Evolutionary conservation across 2,797 vertebrate species (phyloP), one percentile per base, ranked within the genome.

Genomic region (Helicolenus hilgendorfi): DNA sequence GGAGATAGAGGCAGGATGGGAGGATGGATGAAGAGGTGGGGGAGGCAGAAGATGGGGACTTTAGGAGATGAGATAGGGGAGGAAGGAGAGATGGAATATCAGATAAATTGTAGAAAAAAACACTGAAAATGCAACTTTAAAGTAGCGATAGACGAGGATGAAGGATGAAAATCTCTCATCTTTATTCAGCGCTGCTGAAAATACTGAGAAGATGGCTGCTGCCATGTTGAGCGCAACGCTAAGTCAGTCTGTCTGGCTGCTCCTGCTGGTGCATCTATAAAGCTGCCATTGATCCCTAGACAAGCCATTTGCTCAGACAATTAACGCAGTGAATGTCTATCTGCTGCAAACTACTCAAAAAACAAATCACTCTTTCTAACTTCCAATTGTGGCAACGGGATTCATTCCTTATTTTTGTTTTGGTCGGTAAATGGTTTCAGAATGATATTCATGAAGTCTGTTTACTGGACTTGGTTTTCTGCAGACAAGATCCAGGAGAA

Each of bases 141-240:
- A 80, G 27, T 26, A 26, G 59, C 0, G 5, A 35, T 7, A 62
- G 70, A 73, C 4, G 2, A 79, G 41, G 60, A 82, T 58, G 69
- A 72, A 72, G 49, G 55, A 71, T 53, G 62, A 77, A 83, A 72
- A 82, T 76, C 73, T 72, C 36, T 35, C 72, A 59, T 70, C 58
- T 77, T 88, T 62, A 91, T 85, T 88, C 77, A 67, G 63, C 75
- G 10, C 72, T 79, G 36, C 79, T 68, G 88, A 89, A 93, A 93
- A 88, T 56, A 82, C 88, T 79, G 86, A 87, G 83, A 91, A 91
- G 89, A 92, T 93, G 94, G 90, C 89, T 89, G 85, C 92, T 87
- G 79, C 86, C 81, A 78, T 33, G 88, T 84, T 64, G 63, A 74
- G 64, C 77, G 83, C 79, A 88, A 78, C 70, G 53, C 72, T 72